Conservation (phyloP, 2,888 invertebrate species). For the Cheilosia pagana region DNA sequence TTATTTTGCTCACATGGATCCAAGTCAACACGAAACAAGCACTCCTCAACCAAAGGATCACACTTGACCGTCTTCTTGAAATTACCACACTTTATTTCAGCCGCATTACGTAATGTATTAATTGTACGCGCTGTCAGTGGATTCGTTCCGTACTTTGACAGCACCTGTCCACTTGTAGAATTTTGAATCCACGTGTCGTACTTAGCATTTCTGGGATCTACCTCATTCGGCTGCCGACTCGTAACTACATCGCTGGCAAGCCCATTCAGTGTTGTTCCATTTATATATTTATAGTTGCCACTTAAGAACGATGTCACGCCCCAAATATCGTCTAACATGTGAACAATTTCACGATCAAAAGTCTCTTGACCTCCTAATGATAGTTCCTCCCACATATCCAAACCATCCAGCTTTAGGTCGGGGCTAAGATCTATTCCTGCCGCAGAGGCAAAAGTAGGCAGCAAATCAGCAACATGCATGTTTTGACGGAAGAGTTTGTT, state of each 20-base stretch:
- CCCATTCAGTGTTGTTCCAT: constrained; percentile 80
- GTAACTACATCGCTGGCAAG: constrained; percentile 78
- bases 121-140: constrained; percentile 75
- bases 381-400: constrained; percentile 88
- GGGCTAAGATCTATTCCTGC: constrained; percentile 78
- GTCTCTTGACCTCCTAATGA: constrained; percentile 80
- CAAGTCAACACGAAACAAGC: constrained; percentile 84
- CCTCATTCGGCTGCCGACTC: constrained; percentile 76
- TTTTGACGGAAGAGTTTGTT: constrained; percentile 86
- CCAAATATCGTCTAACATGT: constrained; percentile 88
- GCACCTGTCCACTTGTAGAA: constrained; percentile 76
- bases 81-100: constrained; percentile 76
- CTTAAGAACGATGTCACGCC: constrained; percentile 78
- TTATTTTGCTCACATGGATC: constrained; percentile 85
- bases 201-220: constrained; percentile 78
- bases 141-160: constrained; percentile 76
- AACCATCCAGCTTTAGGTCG: constrained; percentile 85
- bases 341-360: constrained; percentile 87
- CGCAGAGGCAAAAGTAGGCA: constrained; percentile 87
- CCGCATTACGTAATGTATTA: constrained; percentile 61
- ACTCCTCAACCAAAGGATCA: constrained; percentile 81
- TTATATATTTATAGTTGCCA: constrained; percentile 80
- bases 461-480: constrained; percentile 92
- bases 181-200: constrained; percentile 78
- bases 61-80: constrained; percentile 76